A percentile compares a stretch with the other conserved stretches of the same genome.
phyloP scores from a whole-genome alignment of 2,888 invertebrate species.

The Idaea dimidiata region DNA sequence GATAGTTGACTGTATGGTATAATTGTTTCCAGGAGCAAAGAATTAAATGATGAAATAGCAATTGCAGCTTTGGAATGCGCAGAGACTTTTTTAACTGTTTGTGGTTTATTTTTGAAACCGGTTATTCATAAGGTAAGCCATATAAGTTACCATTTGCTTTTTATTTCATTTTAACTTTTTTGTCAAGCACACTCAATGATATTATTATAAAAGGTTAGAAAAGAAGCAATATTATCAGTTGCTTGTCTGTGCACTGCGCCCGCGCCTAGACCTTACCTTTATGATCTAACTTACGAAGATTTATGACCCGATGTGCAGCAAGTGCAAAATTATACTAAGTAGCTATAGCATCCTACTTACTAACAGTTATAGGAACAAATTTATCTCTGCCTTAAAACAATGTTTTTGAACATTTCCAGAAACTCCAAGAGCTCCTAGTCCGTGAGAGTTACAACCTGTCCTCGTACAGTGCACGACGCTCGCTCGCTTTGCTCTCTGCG shows the following conservation, averaged over 20 bases:
- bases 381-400: background rate
- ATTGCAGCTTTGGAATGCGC: constrained; percentile 62
- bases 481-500: constrained; percentile 39
- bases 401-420: constrained; percentile 34
- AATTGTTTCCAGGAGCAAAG: constrained; percentile 45
- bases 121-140: constrained; percentile 57
- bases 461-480: constrained; percentile 28
- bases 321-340: no score
- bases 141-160: background rate
- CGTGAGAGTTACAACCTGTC: constrained; percentile 50
- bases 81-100: constrained; percentile 57
- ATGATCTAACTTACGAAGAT: no score
- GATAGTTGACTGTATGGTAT: background rate
- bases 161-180: no score
- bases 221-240: no score
- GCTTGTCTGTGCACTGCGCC: no score
- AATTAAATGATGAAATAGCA: constrained; percentile 53
- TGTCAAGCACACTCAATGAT: no score
- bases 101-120: constrained; percentile 64
- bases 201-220: no score
- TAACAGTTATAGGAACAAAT: no score
- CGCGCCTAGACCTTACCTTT: no score
- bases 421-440: constrained; percentile 59
- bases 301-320: no score
- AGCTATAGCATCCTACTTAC: no score